phyloP scores from a whole-genome alignment of 64 coral and sea anemone genomes.

The Montipora foliosa region DNA sequence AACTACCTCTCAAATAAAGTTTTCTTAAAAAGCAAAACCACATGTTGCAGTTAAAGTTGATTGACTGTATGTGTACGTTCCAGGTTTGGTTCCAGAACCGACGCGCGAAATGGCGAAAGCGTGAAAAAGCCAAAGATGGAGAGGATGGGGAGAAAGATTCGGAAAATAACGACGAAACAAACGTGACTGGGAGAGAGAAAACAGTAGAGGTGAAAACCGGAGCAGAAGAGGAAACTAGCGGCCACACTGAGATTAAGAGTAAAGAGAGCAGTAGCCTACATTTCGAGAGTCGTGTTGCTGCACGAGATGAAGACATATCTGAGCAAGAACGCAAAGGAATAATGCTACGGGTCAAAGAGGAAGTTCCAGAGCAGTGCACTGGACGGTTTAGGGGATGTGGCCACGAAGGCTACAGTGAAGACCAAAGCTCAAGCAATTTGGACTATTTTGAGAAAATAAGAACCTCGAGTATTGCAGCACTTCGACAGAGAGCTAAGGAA shows the following conservation, averaged over 20 bases:
- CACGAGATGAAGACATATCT: not conserved
- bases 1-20: too few relatives aligned
- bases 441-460: conserved; percentile 82
- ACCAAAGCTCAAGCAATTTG: conserved; percentile 43
- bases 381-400: not conserved
- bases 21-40: not conserved
- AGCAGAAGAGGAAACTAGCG: not conserved
- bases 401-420: not conserved
- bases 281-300: not conserved
- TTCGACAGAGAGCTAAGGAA: conserved; percentile 91
- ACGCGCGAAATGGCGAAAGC: conserved; percentile 91
- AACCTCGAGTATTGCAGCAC: conserved; percentile 84
- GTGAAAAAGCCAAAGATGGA: conserved; percentile 69
- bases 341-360: conserved; percentile 60
- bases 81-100: conserved; percentile 98
- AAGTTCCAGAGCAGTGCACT: conserved; percentile 44
- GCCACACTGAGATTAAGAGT: not conserved
- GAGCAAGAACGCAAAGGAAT: conserved; percentile 4
- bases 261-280: not conserved
- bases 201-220: not conserved
- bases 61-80: not conserved
- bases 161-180: conserved; percentile 71
- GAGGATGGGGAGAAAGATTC: conserved; percentile 54
- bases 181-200: conserved; percentile 8
- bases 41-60: not conserved